Evolutionary conservation across 2,797 vertebrate species (phyloP), one percentile per base, ranked within the genome.

Genomic region (Megalops cyprinoides): DNA sequence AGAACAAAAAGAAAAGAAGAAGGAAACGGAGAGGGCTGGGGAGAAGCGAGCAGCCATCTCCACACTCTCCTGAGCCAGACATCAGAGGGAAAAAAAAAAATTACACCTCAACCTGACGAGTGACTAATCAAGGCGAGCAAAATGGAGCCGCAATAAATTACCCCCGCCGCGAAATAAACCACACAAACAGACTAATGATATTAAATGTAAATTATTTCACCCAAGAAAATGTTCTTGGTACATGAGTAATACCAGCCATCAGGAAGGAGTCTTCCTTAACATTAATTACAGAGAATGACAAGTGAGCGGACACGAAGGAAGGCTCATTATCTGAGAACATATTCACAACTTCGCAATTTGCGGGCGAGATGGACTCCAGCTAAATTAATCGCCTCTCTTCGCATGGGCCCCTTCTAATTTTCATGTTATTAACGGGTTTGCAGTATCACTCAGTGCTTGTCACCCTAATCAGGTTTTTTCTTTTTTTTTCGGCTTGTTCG

Each of bases 121-220:
- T 95, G 95, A 99, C 97, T 99, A 99, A 99, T 99, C 97, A 99
- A 98, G 97, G 95, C 96, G 85, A 94, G 96, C 94, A 95, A 97
- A 97, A 97, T 94, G 94, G 94, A 93, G 94, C 96, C 94, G 96
- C 97, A 97, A 99, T 99, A 99, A 99, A 99, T 99, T 98, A 98
- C 97, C 96, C 4, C 95, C 90, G 82, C 95, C 93, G 91, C 94
- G 96, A 98, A 98, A 98, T 99, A 99, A 98, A 99, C 96, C 97
- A 98, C 97, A 99, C 98, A 99, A 99, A 99, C 97, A 99, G 96
- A 98, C 97, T 98, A 97, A 98, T 98, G 98, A 99, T 99, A 99
- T 99, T 99, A 99, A 99, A 99, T 99, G 98, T 98, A 99, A 99
- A 99, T 99, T 98, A 99, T 99, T 99, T 99, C 98, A 98, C 96